Evolutionary conservation across 2,888 invertebrate genomes (phyloP).

Genomic region (Drosophila greeni): DNA sequence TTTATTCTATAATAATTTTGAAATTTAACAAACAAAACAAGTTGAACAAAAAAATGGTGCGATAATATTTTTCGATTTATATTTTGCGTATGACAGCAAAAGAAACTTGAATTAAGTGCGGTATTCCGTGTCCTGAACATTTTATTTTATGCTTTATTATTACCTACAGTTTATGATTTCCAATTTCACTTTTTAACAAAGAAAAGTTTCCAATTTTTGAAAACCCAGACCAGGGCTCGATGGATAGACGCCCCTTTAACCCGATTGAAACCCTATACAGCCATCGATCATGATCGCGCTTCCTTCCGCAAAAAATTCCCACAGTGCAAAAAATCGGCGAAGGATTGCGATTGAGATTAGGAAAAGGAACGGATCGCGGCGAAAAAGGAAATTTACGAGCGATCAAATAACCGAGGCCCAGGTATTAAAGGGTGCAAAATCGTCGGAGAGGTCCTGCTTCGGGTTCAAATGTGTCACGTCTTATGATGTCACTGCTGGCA

Average conservation of each 20-base stretch:
- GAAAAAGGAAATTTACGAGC: conserved; percentile 68
- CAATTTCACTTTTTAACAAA: conserved; percentile 13
- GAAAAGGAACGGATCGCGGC: conserved; percentile 28
- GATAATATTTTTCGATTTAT: background rate
- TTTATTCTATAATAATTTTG: too few species aligned
- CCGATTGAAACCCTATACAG: conserved; percentile 59
- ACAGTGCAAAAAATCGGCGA: conserved; percentile 64
- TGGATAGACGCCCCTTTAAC: conserved; percentile 38
- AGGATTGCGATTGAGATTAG: conserved; percentile 54
- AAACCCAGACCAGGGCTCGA: conserved; percentile 3
- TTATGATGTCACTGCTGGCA: conserved; percentile 75
- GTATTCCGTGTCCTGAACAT: background rate
- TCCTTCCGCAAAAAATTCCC: conserved; percentile 64
- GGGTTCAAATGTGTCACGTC: conserved; percentile 74
- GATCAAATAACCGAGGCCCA: conserved; percentile 72
- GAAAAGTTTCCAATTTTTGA: conserved; percentile 34
- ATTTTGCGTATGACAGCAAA: background rate
- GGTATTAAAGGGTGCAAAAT: conserved; percentile 75
- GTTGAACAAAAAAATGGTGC: background rate
- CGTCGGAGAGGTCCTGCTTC: conserved; percentile 50
- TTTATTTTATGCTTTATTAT: background rate
- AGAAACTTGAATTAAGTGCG: background rate
- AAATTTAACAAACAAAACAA: too few species aligned
- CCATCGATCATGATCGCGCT: conserved; percentile 58
- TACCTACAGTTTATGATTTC: conserved; percentile 26